Conservation (phyloP, 2,797 vertebrate species). For the Pipistrellus pipistrellus region DNA sequence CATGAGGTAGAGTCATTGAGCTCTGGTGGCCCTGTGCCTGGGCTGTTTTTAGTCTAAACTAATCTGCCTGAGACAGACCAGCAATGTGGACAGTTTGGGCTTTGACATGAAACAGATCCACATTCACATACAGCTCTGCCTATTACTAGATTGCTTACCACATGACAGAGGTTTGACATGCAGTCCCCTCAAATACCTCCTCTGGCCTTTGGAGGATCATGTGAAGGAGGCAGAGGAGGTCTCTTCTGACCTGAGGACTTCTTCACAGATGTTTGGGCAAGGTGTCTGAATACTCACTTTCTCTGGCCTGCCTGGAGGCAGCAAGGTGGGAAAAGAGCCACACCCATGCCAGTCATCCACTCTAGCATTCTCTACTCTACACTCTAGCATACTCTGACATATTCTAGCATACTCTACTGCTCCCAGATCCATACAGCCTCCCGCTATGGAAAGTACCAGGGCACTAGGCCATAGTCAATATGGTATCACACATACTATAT, state of each 20-base stretch:
- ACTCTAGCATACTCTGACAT: no score
- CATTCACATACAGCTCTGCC: conserved; percentile 40
- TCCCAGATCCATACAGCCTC: neutral
- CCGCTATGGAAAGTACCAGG: neutral
- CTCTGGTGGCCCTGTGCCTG: conserved; percentile 6
- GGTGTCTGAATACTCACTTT: neutral
- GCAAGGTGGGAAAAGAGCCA: neutral
- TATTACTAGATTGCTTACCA: neutral
- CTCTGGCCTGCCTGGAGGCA: neutral
- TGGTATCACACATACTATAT: neutral
- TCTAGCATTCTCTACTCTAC: neutral
- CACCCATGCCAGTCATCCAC: neutral
- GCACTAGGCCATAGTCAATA: neutral
- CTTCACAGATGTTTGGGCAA: neutral
- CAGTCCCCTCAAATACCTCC: neutral
- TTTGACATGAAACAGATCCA: conserved; percentile 56
- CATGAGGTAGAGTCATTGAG: neutral
- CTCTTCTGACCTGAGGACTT: neutral
- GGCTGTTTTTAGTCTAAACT: conserved; percentile 57
- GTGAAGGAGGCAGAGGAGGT: neutral
- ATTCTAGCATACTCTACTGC: neutral
- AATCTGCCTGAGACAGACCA: conserved; percentile 65
- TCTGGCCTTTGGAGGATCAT: neutral
- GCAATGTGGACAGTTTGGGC: conserved; percentile 32
- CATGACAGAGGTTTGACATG: neutral